Evolutionary conservation across 2,113 vertebrate genomes (phyloP).

Genomic region (Stigmatopora argus): DNA sequence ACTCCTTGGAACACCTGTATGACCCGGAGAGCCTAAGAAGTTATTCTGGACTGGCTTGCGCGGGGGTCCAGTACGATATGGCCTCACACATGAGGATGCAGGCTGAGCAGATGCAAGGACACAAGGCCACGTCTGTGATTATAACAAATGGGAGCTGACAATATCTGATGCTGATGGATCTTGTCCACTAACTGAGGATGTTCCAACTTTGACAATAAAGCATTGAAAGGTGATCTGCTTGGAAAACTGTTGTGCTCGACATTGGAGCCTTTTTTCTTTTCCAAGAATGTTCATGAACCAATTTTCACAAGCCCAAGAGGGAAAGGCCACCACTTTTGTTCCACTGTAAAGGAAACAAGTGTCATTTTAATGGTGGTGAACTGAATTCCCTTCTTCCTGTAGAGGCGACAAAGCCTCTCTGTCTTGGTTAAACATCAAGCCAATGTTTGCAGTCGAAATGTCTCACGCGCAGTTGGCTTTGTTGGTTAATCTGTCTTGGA

Average conservation of each 20-base stretch:
- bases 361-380: slow-evolving; percentile 34
- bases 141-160: slow-evolving; percentile 98
- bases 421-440: slow-evolving; percentile 64
- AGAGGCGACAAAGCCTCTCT: slow-evolving; percentile 23
- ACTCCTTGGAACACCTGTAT: slow-evolving; percentile 94
- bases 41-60: slow-evolving; percentile 82
- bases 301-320: slow-evolving; percentile 18
- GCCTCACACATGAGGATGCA: slow-evolving; percentile 95
- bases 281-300: slow-evolving; percentile 23
- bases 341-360: slow-evolving; percentile 31
- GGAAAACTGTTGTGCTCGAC: slow-evolving; percentile 12
- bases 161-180: slow-evolving; percentile 26
- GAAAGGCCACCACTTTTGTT: slow-evolving; percentile 19
- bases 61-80: slow-evolving; percentile 85
- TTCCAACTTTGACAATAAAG: not conserved
- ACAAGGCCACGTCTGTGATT: slow-evolving; percentile 98
- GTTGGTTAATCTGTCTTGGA: slow-evolving; percentile 60
- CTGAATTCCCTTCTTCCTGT: slow-evolving; percentile 25
- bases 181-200: slow-evolving; percentile 36
- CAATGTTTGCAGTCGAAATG: slow-evolving; percentile 41
- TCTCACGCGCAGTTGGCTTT: slow-evolving; percentile 46
- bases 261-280: slow-evolving; percentile 26
- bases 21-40: slow-evolving; percentile 88
- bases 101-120: slow-evolving; percentile 88
- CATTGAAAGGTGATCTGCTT: not conserved